Evolutionary conservation across 2,797 vertebrate species (phyloP), one percentile per base, ranked within the genome.

Genomic region (Melanotaenia pygmaea): DNA sequence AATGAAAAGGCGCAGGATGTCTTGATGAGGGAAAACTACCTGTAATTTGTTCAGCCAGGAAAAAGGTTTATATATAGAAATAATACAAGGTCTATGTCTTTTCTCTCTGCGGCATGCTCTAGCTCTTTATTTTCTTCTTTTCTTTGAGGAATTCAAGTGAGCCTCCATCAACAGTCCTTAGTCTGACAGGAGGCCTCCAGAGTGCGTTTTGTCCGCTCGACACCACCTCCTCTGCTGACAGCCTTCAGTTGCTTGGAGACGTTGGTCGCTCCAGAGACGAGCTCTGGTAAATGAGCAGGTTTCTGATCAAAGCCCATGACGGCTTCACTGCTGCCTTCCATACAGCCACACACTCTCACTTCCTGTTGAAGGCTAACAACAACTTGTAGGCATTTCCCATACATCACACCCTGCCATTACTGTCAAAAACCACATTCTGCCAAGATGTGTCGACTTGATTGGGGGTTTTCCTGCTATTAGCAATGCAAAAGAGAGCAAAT

Each of bases 171-270:
- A 70, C 77, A 61, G 78, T 69, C 79, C 65, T 81, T 82, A 70
- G 76, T 76, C 89, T 93, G 93, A 92, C 91, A 89, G 91, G 80
- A 88, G 79, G 87, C 90, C 92, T 91, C 89, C 77, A 72, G 91
- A 78, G 89, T 75, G 67, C 73, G 74, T 86, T 93, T 90, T 90
- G 87, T 90, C 88, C 74, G 83, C 76, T 69, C 69, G 30, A 67
- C 79, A 79, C 84, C 91, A 80, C 83, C 85, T 85, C 88, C 83
- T 84, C 76, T 22, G 64, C 89, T 84, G 88, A 91, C 89, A 84
- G 89, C 87, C 83, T 79, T 85, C 86, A 73, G 94, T 94, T 93
- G 94, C 94, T 88, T 91, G 91, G 93, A 94, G 92, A 94, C 92
- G 74, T 79, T 20, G 43, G 74, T 80, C 45, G 45, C 86, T 75